Base-by-base conservation (phyloP, 2,888 invertebrate species). In the Loripinus fragilis region DNA sequence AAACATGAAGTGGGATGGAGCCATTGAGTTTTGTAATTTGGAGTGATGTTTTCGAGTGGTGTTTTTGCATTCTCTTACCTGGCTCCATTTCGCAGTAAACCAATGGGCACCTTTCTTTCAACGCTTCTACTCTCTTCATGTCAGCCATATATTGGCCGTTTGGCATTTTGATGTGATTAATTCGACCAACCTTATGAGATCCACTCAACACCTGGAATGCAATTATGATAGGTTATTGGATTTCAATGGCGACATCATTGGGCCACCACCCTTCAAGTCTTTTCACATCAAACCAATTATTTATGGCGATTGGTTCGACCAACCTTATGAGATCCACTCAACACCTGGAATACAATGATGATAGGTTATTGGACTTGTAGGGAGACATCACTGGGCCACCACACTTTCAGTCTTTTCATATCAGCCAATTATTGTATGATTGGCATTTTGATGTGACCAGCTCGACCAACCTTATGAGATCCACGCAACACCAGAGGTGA, bases 361-460 rank as follows among this genome's bases (percentile, higher is more conserved):
- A n/a, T n/a, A n/a, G n/a, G n/a, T n/a, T n/a, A n/a, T n/a, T n/a
- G n/a, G n/a, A n/a, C n/a, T n/a, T n/a, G n/a, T n/a, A n/a, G n/a
- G n/a, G n/a, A n/a, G n/a, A n/a, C n/a, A n/a, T n/a, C n/a, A n/a
- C n/a, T n/a, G n/a, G n/a, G n/a, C n/a, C n/a, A n/a, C n/a, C n/a
- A n/a, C n/a, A n/a, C 35, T 15, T 85, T 69, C 28, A 88, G 78
- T 20, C 88, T 45, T 30, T 83, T 80, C 41, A 23, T 50, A 70
- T 88, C 84, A 2, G 87, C 88, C 23, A 78, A 74, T 0, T 81
- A 85, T 71, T 88, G 89, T 15, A 88, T 88, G 28, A n/a, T 76
- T n/a, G 76, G 76, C 3, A 81, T 66, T 17, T 86, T 71, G 2
- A 52, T 60, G 42, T 89, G 89, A 25, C 88, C 84, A 30, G 88